Percentiles rank a stretch among this genome's conserved stretches.
Conservation (phyloP, 2,888 invertebrate genomes). For the Dugesia japonica region DNA sequence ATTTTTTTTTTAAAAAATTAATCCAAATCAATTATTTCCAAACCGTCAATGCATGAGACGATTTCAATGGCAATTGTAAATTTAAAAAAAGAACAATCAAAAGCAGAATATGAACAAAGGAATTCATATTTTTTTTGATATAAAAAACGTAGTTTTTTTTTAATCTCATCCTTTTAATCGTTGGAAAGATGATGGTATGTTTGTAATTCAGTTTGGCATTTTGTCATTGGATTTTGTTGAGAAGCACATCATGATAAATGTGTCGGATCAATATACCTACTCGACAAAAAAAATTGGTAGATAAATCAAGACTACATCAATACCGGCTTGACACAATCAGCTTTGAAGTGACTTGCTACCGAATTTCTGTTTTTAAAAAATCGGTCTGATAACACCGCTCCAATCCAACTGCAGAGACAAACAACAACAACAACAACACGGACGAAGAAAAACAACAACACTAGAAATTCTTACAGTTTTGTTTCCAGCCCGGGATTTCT, state of each 20-base stretch:
- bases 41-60: background rate
- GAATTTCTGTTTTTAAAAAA: slow-evolving; percentile 7
- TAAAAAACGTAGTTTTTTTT: background rate
- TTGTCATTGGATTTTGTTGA: slow-evolving; percentile 20
- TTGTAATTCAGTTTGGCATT: slow-evolving; percentile 20
- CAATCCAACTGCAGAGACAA: background rate
- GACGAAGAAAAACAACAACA: background rate
- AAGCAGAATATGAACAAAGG: background rate
- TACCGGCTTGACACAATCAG: slow-evolving; percentile 20
- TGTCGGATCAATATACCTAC: background rate
- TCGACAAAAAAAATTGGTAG: slow-evolving; percentile 2
- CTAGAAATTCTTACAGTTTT: background rate
- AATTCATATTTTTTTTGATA: background rate
- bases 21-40: slow-evolving; percentile 1
- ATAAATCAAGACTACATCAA: slow-evolving; percentile 15
- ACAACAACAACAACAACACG: background rate
- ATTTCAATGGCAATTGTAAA: background rate
- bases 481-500: background rate
- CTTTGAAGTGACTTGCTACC: slow-evolving; percentile 14
- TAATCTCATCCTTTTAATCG: background rate
- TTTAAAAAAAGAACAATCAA: background rate
- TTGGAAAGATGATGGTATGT: slow-evolving; percentile 9
- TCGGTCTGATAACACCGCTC: slow-evolving; percentile 20
- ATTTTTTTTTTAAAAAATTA: background rate
- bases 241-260: slow-evolving; percentile 11